Evolutionary conservation across 1,140 invertebrate species (phyloP).

Genomic region (Coptotermes formosanus): DNA sequence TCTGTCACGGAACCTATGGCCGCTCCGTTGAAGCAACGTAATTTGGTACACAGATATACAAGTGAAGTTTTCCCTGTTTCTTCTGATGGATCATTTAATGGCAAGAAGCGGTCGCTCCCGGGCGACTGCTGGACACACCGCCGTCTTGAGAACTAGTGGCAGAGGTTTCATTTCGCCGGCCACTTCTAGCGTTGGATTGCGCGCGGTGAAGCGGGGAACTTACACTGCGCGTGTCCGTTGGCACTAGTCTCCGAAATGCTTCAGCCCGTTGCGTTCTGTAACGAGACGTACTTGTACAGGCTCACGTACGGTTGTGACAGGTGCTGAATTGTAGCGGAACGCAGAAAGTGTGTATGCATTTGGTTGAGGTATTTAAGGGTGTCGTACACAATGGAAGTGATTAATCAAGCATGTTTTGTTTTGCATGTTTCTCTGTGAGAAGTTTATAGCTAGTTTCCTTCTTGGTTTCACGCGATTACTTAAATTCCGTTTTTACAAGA

Average conservation of each 20-base stretch:
- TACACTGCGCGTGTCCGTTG: not conserved
- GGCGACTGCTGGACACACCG: not conserved
- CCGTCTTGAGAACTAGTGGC: not conserved
- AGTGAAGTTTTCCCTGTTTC: too few relatives aligned
- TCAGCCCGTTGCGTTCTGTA: not conserved
- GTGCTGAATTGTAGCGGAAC: too few relatives aligned
- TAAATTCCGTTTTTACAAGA: too few relatives aligned
- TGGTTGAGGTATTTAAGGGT: too few relatives aligned
- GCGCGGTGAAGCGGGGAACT: not conserved
- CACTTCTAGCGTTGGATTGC: not conserved
- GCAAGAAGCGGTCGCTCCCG: not conserved
- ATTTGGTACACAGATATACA: not conserved
- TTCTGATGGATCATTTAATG: too few relatives aligned
- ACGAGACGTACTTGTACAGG: not conserved
- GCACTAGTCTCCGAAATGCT: not conserved
- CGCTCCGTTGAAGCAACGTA: not conserved
- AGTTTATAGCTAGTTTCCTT: too few relatives aligned
- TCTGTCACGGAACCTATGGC: not conserved
- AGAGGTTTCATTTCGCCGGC: not conserved
- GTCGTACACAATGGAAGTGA: too few relatives aligned
- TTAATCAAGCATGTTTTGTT: too few relatives aligned
- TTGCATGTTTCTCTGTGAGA: too few relatives aligned
- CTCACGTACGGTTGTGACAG: not conserved
- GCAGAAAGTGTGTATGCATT: too few relatives aligned
- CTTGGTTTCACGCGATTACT: too few relatives aligned